phyloP scores from a whole-genome alignment of 2,113 vertebrate genomes.

The Brachyhypopomus gauderio region DNA sequence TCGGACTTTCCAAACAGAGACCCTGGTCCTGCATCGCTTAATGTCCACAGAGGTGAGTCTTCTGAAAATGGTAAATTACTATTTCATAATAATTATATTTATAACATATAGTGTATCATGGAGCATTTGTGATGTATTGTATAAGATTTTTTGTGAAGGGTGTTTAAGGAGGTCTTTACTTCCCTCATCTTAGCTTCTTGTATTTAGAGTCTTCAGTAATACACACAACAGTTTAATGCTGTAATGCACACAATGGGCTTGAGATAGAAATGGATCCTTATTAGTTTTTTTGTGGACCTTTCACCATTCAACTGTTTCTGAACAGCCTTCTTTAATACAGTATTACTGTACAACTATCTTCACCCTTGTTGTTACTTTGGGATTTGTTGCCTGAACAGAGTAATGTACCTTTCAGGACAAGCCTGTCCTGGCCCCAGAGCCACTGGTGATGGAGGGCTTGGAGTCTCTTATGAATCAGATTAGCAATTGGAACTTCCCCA shows the following conservation, averaged over 20 bases:
- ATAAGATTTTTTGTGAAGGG: no score
- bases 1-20: slow-evolving; percentile 69
- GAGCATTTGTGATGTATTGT: background rate
- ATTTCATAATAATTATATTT: no score
- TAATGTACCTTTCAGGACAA: slow-evolving; percentile 78
- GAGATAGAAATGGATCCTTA: background rate
- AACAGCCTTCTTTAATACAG: background rate
- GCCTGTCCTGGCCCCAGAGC: slow-evolving; percentile 88
- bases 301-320: background rate
- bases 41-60: slow-evolving; percentile 72
- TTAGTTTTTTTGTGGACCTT: background rate
- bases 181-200: no score
- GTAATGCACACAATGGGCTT: background rate
- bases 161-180: no score
- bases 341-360: background rate
- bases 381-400: background rate
- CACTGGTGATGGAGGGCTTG: slow-evolving; percentile 90
- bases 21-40: slow-evolving; percentile 71
- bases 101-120: no score
- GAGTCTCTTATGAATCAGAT: slow-evolving; percentile 89
- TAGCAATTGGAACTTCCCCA: slow-evolving; percentile 98
- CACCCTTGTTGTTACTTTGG: background rate
- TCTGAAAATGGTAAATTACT: background rate
- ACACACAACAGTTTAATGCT: no score
- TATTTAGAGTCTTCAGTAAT: no score